Evolutionary conservation across 2,797 vertebrate genomes (phyloP).

Genomic region (Brotula barbata): DNA sequence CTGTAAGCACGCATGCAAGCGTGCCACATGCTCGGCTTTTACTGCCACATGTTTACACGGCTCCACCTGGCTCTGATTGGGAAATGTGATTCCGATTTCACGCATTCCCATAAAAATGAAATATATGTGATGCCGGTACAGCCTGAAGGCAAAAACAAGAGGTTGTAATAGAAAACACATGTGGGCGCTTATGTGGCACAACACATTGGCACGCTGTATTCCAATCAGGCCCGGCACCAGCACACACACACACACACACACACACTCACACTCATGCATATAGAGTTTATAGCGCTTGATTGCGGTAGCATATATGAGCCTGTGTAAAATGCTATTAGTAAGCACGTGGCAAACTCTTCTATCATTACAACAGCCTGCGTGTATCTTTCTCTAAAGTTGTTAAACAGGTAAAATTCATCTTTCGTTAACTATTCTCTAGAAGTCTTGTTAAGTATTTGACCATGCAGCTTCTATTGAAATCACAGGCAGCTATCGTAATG

Average conservation of each 20-base stretch:
- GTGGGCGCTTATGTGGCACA: slow-evolving; percentile 46
- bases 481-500: too few relatives aligned
- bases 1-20: not conserved
- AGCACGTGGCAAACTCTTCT: not conserved
- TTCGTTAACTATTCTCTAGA: too few relatives aligned
- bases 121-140: slow-evolving; percentile 59
- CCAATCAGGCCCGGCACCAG: slow-evolving; percentile 45
- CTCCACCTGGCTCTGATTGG: slow-evolving; percentile 69
- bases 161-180: slow-evolving; percentile 73
- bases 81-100: slow-evolving; percentile 69
- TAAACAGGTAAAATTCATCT: too few relatives aligned
- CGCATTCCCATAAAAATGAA: slow-evolving; percentile 73
- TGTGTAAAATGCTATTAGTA: slow-evolving; percentile 31
- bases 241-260: slow-evolving; percentile 26
- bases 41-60: slow-evolving; percentile 52
- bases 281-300: slow-evolving; percentile 19
- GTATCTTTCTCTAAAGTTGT: not conserved
- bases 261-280: slow-evolving; percentile 8
- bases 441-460: too few relatives aligned
- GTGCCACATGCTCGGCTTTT: slow-evolving; percentile 39
- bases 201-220: slow-evolving; percentile 31
- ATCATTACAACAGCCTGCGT: not conserved
- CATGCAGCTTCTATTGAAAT: too few relatives aligned
- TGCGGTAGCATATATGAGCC: not conserved
- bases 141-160: slow-evolving; percentile 55